Evolutionary conservation across 2,113 vertebrate species (phyloP), one percentile per base, ranked within the genome.

Genomic region (Ranitomeya variabilis): DNA sequence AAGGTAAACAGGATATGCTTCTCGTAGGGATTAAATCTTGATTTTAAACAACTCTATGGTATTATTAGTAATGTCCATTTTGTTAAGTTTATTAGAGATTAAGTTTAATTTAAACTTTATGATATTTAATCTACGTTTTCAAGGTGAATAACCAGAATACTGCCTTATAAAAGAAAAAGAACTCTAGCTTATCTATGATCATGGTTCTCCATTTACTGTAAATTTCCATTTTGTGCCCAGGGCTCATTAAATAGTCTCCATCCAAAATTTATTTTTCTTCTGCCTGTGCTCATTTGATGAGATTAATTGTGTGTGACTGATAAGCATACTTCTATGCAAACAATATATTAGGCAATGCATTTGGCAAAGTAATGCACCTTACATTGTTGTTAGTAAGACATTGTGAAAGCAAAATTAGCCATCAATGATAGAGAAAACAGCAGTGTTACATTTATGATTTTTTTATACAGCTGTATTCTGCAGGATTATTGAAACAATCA

Each of bases 251-350:
- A 78, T 78, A 78, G 12, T 78, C 19, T 78, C 76, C 51, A 78
- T 78, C 45, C 76, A 54, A 52, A 76, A 54, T 78, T 52, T 78
- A 18, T 78, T 52, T 78, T 78, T 10, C 76, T 78, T 21, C 76
- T 78, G 51, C 51, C 76, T 78, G 76, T 78, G 76, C 76, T n/a
- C 76, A 78, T 78, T 45, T 74, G 71, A 74, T 74, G 71, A 78
- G 76, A 78, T 78, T 78, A 78, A 78, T 54, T 57, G 79, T 80
- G 23, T 60, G 79, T 80, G 52, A 57, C 52, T 80, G 79, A 60
- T 57, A 57, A 60, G 57, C 52, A 59, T 26, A 5, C 71, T 74
- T 45, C 15, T 74, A 74, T 74, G 31, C 71, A 74, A 74, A 74
- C 71, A 74, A 19, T 74, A 74, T 74, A 74, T 74, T 74, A 74